These are phyloP conservation scores for Argyra leucocephala DNA, from an alignment of 2,888 invertebrate genomes.

Conservation along the genomic window DNA sequence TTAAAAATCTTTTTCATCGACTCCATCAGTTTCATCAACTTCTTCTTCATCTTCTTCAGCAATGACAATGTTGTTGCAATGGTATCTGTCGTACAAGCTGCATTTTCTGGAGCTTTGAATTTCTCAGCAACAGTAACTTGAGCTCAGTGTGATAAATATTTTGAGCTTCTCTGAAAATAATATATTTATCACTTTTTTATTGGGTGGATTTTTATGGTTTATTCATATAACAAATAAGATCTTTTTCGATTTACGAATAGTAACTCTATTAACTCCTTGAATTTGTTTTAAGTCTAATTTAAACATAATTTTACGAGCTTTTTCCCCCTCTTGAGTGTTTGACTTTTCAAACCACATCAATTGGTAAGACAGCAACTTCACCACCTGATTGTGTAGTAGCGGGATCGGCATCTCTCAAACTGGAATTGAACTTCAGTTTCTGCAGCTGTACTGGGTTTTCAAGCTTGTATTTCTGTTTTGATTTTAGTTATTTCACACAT, in stretches of 20 bases:
- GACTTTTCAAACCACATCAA: slow-evolving; percentile 81
- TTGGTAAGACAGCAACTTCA: slow-evolving; percentile 57
- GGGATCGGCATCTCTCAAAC: slow-evolving; percentile 74
- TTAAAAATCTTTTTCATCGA: slow-evolving; percentile 97
- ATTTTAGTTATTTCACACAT: slow-evolving; percentile 87
- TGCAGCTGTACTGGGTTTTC: slow-evolving; percentile 26
- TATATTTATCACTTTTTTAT: slow-evolving; percentile 99
- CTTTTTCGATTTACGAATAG: slow-evolving; percentile 97
- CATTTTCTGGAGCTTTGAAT: slow-evolving; percentile 86
- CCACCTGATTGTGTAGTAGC: slow-evolving; percentile 50
- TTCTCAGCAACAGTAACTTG: slow-evolving; percentile 97
- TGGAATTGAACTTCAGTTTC: slow-evolving; percentile 65
- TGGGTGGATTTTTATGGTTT: slow-evolving; percentile 96
- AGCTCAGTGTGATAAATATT: slow-evolving; percentile 91
- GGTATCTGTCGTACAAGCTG: slow-evolving; percentile 58
- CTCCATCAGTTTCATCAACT: slow-evolving; percentile 88
- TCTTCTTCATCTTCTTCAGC: slow-evolving; percentile 89
- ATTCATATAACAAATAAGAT: slow-evolving; percentile 97
- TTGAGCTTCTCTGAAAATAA: slow-evolving; percentile 99
- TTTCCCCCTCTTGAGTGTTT: slow-evolving; percentile 98
- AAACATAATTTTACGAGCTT: slow-evolving; percentile 97
- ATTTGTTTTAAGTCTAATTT: slow-evolving; percentile 93
- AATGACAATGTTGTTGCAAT: slow-evolving; percentile 57
- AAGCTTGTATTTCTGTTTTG: slow-evolving; percentile 59
- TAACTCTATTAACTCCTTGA: slow-evolving; percentile 87